Base-by-base conservation (phyloP, 2,888 invertebrate genomes). In the Noctua pronuba region DNA sequence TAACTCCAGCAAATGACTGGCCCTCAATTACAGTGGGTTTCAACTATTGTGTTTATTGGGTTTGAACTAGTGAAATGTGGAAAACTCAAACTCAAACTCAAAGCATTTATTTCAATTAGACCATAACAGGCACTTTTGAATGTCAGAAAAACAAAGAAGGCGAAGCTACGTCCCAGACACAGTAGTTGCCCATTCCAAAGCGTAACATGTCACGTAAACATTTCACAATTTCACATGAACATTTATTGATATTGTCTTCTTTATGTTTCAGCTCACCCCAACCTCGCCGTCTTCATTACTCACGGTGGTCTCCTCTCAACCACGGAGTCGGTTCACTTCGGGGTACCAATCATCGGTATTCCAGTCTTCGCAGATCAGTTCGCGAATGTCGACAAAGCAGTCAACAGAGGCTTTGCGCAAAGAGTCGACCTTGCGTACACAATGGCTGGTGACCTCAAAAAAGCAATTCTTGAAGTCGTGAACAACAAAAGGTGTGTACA, bases 271-370 rank as follows among this genome's bases (percentile, higher is more conserved):
- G 94, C 91, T 70, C 94, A 93, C 73, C 90, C 91, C 2, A 93
- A 93, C 38, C 90, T 90, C 31, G 70, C 73, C 0, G 69, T 93
- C 8, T 93, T 94, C 70, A 91, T 94, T 38, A 90, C 93, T 0
- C 94, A 94, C 49, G 94, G 94, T 8, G 94, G 94, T 69, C 89
- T 92, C 3, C 86, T 93, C 7, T 94, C 94, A 0, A 91, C 88
- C 0, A 91, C 90, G 0, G 94, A 94, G 70, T 82, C 93, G 13
- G 83, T 93, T n/a, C 90, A 94, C 78, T 91, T 88, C 28, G 93
- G 91, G 41, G 90, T 92, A 10, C 94, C 94, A 13, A 86, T 92
- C 3, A 91, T 94, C 8, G 93, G 92, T 16, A 91, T 94, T 55
- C 94, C 94, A 2, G 91, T 90, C 6, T 92, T 91, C 65, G 92